These are phyloP conservation scores for Rissa tridactyla DNA, from an alignment of 2,113 vertebrate species.

Conservation along the genomic window DNA sequence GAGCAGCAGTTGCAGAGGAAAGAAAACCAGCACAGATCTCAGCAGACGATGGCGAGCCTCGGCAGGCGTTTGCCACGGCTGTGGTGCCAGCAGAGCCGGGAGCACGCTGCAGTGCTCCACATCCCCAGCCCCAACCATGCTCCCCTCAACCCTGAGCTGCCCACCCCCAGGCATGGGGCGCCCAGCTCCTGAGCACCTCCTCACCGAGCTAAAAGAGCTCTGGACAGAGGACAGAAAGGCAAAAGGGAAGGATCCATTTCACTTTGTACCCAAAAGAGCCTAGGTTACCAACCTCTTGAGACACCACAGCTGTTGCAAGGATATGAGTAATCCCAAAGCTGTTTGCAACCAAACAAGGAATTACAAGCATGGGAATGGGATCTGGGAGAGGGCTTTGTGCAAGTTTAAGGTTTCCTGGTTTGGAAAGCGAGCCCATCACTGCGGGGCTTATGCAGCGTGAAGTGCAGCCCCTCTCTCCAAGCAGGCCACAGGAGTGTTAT, in stretches of 20 bases:
- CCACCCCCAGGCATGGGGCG: not conserved
- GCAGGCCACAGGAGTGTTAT: not conserved
- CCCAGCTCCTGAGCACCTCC: not conserved
- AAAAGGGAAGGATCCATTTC: not conserved
- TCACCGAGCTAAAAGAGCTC: not conserved
- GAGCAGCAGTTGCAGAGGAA: fast-evolving
- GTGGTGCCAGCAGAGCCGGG: not conserved
- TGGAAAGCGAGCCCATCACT: not conserved
- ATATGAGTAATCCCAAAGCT: constrained; percentile 21
- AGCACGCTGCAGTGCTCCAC: not conserved
- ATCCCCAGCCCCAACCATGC: not conserved
- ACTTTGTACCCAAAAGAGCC: not conserved
- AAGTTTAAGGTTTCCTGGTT: not conserved
- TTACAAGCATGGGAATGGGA: not conserved
- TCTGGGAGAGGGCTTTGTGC: not conserved
- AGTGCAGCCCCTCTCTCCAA: not conserved
- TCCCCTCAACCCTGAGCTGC: not conserved
- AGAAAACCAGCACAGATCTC: not conserved
- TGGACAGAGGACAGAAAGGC: not conserved
- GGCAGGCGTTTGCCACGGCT: not conserved
- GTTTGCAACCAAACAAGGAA: not conserved
- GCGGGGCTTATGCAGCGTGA: not conserved
- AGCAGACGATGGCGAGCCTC: not conserved
- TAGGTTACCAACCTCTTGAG: not conserved
- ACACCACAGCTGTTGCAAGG: not conserved